These are phyloP conservation scores for Lampris megalopsis DNA, from an alignment of 2,113 vertebrate genomes.

Conservation along the genomic window DNA sequence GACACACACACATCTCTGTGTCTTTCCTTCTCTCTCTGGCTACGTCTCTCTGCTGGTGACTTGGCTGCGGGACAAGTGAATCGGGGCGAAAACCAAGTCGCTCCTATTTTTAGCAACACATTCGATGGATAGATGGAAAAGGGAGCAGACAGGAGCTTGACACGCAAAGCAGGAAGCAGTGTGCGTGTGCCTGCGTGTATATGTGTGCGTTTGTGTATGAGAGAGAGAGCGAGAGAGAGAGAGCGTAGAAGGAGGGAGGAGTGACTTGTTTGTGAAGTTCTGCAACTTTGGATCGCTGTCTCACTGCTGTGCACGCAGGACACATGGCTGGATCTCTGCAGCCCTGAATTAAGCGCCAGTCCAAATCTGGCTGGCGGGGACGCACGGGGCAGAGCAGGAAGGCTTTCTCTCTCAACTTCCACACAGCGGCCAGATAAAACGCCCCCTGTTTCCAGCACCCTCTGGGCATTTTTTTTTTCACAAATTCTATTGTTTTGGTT, in stretches of 20 bases:
- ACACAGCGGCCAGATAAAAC: conserved; percentile 6
- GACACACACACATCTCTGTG: conserved; percentile 8
- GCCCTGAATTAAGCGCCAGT: background rate
- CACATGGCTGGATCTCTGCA: conserved; percentile 38
- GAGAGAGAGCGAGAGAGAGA: conserved; percentile 6
- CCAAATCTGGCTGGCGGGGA: background rate
- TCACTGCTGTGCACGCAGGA: conserved; percentile 53
- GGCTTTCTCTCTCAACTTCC: conserved; percentile 1
- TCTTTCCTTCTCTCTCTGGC: conserved; percentile 15
- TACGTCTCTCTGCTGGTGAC: background rate
- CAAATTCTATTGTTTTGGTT: background rate
- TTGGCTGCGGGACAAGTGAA: conserved; percentile 48
- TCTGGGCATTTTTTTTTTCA: background rate
- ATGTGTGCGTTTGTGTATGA: background rate
- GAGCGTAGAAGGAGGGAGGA: conserved; percentile 57
- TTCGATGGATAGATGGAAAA: conserved; percentile 66
- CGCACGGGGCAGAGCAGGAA: conserved; percentile 32
- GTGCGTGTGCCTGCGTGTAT: background rate
- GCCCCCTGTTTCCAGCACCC: conserved; percentile 9
- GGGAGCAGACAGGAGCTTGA: conserved; percentile 69
- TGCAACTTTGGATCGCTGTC: conserved; percentile 54
- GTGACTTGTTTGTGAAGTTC: conserved; percentile 69
- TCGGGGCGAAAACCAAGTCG: conserved; percentile 50
- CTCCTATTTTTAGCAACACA: conserved; percentile 75
- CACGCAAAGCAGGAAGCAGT: conserved; percentile 16